Evolutionary conservation across 2,797 vertebrate genomes (phyloP), one percentile per base, ranked within the genome.

Genomic region (Erpetoichthys calabaricus): DNA sequence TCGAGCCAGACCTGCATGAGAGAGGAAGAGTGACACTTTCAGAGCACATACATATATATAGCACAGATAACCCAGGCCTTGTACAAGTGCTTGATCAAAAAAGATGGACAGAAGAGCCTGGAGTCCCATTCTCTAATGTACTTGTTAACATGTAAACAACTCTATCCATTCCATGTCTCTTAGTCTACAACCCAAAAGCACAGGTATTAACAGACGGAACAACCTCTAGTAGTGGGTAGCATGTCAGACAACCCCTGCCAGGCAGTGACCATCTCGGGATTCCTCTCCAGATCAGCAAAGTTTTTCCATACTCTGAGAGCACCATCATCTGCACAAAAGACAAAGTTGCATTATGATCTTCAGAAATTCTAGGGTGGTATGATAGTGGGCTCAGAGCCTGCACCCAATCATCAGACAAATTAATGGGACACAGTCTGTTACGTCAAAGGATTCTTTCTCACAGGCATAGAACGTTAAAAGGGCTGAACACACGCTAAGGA

Each of bases 241-340:
- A 98, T 98, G 77, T 98, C 95, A 0, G 95, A 98, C 25, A 98
- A 83, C 6, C 95, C 95, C 76, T 98, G 95, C 95, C 95, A 98
- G 0, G 95, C 94, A 0, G 95, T 97, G 63, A 98, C 93, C 92
- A 98, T 97, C 79, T 98, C 95, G 0, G 95, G 95, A 65, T 98
- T 98, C 81, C 92, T 92, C 61, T 98, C 94, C 63, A 84, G 65
- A 70, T 98, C 94, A 0, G 92, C 95, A 8, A 97, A 98, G 75
- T 98, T 98, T 79, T 98, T 98, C 95, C 95, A 98, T 66, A 98
- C 88, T 1, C 94, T 79, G 69, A 98, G 73, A 7, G 94, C 93
- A 4, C 95, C 95, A 0, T 98, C 95, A 5, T 98, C 94, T 95
- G 66, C 10, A 64, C 45, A 53, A 56, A 58, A 53, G 61, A 57